Base-by-base conservation (phyloP, 2,113 vertebrate species). In the Vanacampus margaritifer region DNA sequence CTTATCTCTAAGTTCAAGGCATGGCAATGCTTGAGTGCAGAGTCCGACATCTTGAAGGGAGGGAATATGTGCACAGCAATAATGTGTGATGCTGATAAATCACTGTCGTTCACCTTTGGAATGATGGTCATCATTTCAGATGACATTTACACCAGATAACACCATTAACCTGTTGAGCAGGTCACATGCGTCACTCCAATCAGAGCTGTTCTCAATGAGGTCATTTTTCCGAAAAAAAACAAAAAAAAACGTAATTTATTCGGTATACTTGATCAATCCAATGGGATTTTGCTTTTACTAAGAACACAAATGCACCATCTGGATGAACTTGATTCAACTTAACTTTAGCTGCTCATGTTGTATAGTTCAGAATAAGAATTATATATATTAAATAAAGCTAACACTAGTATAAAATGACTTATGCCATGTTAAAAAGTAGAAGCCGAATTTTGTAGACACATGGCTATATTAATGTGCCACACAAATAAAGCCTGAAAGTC, bases 1-100 rank as follows among this genome's bases (percentile, higher is more conserved):
- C 90, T 91, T 91, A 92, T 92, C 90, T 79, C 37, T 24, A 64
- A 56, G 41, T 71, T 69, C 62, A 79, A 78, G 84, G 76, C 66
- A 64, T 76, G 58, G 65, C 75, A 79, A 58, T 79, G 76, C 64
- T 57, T 43, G 65, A 87, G 90, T 86, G 81, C 87, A 90, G 83
- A 92, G 89, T 84, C 82, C 88, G 88, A 70, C 71, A 79, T 76
- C 84, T 79, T 23, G 3, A 63, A 63, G 70, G 78, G 58, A 32
- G 50, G 70, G 71, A 71, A 59, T 75, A 80, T 67, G 70, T 76
- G 76, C 65, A 37, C 73, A 74, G 72, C 75, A 84, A 76, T 69
- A 83, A 83, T 84, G 78, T 70, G 45, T 45, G 37, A 43, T 32
- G 2, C 59, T 73, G 89, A 88, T 90, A 86, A 84, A 79, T 65